phyloP scores from a whole-genome alignment of 2,888 invertebrate species.

The Agrilus cyanescens region DNA sequence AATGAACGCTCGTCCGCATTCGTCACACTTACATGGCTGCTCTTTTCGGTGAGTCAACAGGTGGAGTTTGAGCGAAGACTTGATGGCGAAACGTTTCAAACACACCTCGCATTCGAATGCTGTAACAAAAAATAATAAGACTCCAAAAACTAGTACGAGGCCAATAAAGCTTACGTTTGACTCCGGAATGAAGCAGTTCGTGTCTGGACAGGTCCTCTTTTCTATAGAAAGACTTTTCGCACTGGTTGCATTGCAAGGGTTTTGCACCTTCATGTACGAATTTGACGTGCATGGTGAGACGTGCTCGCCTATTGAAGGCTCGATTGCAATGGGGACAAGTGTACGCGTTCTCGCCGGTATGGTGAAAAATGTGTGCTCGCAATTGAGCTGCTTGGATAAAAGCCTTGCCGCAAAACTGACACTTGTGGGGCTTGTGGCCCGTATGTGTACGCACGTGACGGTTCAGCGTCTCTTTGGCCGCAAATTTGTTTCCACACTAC shows the following conservation, averaged over 20 bases:
- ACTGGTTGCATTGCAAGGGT: constrained; percentile 44
- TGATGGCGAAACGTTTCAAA: constrained; percentile 53
- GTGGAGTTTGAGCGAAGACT: constrained; percentile 58
- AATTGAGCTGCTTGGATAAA: constrained; percentile 74
- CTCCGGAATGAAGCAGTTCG: constrained; percentile 43
- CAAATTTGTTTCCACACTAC: constrained; percentile 66
- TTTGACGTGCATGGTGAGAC: constrained; percentile 45
- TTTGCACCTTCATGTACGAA: constrained; percentile 51
- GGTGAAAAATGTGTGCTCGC: constrained; percentile 64
- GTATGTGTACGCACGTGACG: constrained; percentile 38
- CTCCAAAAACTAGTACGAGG: background rate
- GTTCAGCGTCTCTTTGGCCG: constrained; percentile 63
- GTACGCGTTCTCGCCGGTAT: constrained; percentile 56
- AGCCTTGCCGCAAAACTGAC: constrained; percentile 59
- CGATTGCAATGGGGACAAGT: constrained; percentile 48
- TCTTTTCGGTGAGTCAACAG: constrained; percentile 61
- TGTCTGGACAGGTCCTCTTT: constrained; percentile 52
- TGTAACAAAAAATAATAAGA: constrained; percentile 16
- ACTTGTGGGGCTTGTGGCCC: constrained; percentile 47
- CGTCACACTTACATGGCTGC: constrained; percentile 63
- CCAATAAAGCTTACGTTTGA: constrained; percentile 39
- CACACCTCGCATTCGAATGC: constrained; percentile 39
- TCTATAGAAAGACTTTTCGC: constrained; percentile 46
- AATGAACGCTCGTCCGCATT: constrained; percentile 67
- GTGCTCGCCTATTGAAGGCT: constrained; percentile 34